Percentiles rank a stretch among this genome's conserved stretches.
Conservation (phyloP, 2,113 vertebrate genomes). For the Syrrhaptes paradoxus region DNA sequence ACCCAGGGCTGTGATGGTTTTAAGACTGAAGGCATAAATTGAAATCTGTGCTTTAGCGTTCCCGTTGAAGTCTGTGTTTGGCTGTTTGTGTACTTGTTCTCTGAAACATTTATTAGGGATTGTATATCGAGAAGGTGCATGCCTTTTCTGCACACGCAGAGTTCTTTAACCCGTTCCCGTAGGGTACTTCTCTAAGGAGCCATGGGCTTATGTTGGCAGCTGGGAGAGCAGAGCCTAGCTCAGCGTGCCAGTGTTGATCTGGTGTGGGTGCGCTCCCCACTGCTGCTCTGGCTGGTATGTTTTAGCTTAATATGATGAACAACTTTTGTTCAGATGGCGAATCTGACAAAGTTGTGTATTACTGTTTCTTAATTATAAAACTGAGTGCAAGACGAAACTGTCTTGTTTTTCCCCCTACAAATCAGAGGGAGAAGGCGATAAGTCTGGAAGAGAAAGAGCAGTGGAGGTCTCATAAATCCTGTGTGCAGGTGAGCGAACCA, state of each 20-base stretch:
- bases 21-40: neutral
- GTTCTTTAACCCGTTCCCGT: fast-evolving
- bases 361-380: too few species aligned
- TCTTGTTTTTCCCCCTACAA: neutral
- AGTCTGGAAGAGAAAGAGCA: neutral
- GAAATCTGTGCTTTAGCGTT: neutral
- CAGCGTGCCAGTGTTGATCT: neutral
- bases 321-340: neutral
- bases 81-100: fast-evolving
- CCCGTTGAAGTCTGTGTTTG: neutral
- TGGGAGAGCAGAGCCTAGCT: neutral
- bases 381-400: neutral
- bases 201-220: neutral
- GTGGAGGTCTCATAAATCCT: neutral
- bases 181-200: neutral
- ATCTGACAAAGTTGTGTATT: fast-evolving
- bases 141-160: fast-evolving
- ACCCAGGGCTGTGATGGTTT: neutral
- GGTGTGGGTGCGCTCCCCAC: neutral
- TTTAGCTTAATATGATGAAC: neutral
- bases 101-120: neutral
- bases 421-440: neutral
- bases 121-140: fast-evolving
- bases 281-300: neutral
- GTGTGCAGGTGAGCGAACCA: neutral